These are phyloP conservation scores for Diachasma alloeum DNA, from an alignment of 1,140 invertebrate genomes.

Conservation along the genomic window DNA sequence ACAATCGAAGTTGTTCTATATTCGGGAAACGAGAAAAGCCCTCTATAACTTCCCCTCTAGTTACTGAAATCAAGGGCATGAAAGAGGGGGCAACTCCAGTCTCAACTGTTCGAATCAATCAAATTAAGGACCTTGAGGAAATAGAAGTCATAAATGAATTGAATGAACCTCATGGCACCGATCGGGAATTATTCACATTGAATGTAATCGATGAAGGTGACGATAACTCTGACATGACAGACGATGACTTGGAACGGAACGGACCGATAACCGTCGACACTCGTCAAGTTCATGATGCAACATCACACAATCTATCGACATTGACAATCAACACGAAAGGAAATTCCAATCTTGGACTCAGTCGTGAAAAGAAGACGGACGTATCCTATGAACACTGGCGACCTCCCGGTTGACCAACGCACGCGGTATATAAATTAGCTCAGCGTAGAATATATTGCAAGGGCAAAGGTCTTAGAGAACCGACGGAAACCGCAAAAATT, in stretches of 20 bases:
- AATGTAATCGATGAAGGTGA: background rate
- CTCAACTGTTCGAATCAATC: background rate
- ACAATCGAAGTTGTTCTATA: background rate
- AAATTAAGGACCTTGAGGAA: background rate
- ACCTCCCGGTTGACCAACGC: background rate
- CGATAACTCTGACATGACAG: too few species aligned
- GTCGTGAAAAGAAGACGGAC: background rate
- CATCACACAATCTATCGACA: too few species aligned
- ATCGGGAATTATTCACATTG: background rate
- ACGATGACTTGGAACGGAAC: too few species aligned
- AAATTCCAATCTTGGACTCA: too few species aligned
- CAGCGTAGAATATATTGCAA: background rate
- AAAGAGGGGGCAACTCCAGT: background rate
- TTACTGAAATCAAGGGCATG: background rate
- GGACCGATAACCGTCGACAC: too few species aligned
- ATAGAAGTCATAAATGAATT: too few species aligned
- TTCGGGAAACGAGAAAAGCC: constrained; percentile 21
- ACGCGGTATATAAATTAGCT: background rate
- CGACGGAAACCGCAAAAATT: background rate
- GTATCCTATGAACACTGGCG: background rate
- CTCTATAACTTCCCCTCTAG: constrained; percentile 19
- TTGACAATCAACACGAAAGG: too few species aligned
- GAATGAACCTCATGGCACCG: too few species aligned
- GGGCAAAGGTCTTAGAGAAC: background rate
- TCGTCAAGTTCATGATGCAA: too few species aligned